These are phyloP conservation scores for Sardina pilchardus DNA, from an alignment of 2,113 vertebrate genomes.

Conservation along the genomic window DNA sequence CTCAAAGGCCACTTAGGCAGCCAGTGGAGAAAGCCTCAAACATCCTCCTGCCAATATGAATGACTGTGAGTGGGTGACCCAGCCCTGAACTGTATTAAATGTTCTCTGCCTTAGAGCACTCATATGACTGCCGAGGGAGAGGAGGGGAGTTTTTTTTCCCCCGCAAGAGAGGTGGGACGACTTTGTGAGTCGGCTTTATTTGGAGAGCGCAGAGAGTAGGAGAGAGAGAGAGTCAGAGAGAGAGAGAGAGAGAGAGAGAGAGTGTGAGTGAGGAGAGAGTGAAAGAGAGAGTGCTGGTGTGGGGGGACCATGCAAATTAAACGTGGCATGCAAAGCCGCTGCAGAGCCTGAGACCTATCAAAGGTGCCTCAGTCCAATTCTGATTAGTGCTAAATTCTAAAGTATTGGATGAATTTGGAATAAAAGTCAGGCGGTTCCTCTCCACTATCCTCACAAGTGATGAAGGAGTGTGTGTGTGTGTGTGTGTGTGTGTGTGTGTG, in stretches of 20 bases:
- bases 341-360: slow-evolving; percentile 31
- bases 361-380: slow-evolving; percentile 24
- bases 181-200: slow-evolving; percentile 4
- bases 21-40: slow-evolving; percentile 10
- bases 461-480: background rate
- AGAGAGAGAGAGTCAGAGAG: background rate
- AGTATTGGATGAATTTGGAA: background rate
- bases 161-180: background rate
- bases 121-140: background rate
- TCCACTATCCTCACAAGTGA: background rate
- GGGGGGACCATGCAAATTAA: slow-evolving; percentile 36
- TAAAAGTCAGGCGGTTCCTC: background rate
- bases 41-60: background rate
- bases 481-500: background rate
- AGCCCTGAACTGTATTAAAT: slow-evolving; percentile 12
- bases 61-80: background rate
- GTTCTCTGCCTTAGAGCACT: background rate
- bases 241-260: background rate
- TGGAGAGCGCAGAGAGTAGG: background rate
- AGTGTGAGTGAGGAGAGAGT: background rate
- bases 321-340: slow-evolving; percentile 30
- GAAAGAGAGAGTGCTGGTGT: background rate
- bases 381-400: slow-evolving; percentile 30
- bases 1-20: slow-evolving; percentile 18
- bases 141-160: background rate